Percentiles rank a stretch among this genome's conserved stretches.
These are phyloP conservation scores for Melieria omissa DNA, from an alignment of 2,888 invertebrate genomes.

Conservation along the genomic window DNA sequence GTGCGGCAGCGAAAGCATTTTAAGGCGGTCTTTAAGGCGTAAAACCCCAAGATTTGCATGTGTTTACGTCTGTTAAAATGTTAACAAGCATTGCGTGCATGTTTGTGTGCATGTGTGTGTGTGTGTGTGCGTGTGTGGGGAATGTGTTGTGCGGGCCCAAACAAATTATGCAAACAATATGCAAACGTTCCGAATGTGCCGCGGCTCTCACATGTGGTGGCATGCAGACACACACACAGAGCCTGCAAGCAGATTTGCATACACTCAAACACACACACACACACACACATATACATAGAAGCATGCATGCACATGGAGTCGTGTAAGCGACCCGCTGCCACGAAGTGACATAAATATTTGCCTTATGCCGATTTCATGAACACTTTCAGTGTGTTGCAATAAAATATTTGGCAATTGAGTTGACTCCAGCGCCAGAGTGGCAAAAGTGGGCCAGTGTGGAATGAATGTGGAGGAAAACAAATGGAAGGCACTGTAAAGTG, in stretches of 20 bases:
- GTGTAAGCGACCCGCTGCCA: background rate
- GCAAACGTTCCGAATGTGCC: background rate
- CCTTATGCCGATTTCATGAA: slow-evolving; percentile 1
- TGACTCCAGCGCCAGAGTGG: no score
- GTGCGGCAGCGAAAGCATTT: no score
- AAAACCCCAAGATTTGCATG: slow-evolving; percentile 14
- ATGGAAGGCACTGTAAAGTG: no score
- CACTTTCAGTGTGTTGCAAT: slow-evolving; percentile 8
- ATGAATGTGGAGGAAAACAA: no score
- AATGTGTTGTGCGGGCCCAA: slow-evolving; percentile 24
- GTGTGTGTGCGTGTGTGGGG: background rate
- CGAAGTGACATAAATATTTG: background rate
- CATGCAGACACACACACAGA: background rate
- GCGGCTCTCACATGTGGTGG: no score
- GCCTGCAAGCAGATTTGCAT: slow-evolving; percentile 14
- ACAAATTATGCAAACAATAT: slow-evolving; percentile 22
- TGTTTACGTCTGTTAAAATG: background rate
- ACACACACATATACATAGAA: background rate
- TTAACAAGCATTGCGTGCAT: background rate
- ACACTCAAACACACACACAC: slow-evolving; percentile 19
- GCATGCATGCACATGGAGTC: background rate
- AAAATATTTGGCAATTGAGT: background rate
- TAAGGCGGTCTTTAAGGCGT: background rate
- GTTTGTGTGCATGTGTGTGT: slow-evolving; percentile 3
- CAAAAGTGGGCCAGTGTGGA: no score